phyloP scores from a whole-genome alignment of 23 tunicate species.

The Botrylloides violaceus region DNA sequence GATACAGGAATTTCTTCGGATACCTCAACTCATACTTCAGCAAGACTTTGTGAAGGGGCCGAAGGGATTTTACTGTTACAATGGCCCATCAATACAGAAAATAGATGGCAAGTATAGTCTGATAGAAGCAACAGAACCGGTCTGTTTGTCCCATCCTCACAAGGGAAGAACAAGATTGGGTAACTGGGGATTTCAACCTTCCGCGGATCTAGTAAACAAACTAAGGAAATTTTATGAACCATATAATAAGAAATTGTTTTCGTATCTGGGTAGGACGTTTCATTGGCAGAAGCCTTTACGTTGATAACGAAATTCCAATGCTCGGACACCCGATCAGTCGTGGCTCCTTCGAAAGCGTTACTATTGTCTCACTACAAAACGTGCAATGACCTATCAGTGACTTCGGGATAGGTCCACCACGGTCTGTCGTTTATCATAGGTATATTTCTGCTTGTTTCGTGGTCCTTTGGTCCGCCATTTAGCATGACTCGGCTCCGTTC shows the following conservation, averaged over 20 bases:
- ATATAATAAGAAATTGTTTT: not conserved
- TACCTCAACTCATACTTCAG: not conserved
- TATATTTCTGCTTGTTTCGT: no score
- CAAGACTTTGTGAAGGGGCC: not conserved
- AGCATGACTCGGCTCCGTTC: no score
- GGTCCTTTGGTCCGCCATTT: no score
- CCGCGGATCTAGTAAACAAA: not conserved
- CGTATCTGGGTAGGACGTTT: not conserved
- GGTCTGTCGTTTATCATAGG: no score
- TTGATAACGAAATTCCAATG: no score
- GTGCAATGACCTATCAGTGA: no score
- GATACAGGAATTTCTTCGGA: not conserved
- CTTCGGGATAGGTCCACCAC: no score
- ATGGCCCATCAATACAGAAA: not conserved
- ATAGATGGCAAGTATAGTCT: not conserved
- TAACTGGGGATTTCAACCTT: not conserved
- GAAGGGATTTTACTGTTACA: not conserved
- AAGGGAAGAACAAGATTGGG: not conserved
- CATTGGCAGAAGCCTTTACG: not conserved
- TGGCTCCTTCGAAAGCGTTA: no score
- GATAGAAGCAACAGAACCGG: not conserved
- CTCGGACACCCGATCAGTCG: no score
- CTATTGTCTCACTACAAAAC: no score
- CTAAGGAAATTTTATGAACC: not conserved
- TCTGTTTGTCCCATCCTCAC: not conserved